These are phyloP conservation scores for Protosalanx chinensis DNA, from an alignment of 2,797 vertebrate genomes.

Conservation along the genomic window DNA sequence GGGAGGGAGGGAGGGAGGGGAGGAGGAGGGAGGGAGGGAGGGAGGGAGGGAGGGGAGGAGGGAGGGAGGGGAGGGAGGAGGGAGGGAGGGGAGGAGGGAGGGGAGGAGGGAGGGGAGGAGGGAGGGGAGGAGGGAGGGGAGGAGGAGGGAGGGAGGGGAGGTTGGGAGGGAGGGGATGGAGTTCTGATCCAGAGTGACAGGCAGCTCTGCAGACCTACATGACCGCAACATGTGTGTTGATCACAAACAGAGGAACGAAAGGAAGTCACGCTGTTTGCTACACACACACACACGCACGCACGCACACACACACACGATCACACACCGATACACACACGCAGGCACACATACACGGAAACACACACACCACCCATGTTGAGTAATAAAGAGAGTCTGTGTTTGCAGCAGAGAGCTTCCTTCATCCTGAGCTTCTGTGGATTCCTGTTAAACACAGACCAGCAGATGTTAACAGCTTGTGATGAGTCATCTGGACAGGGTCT, in stretches of 20 bases:
- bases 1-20: conserved; percentile 29
- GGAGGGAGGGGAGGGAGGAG: too few species aligned
- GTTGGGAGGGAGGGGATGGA: conserved; percentile 27
- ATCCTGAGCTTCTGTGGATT: neutral
- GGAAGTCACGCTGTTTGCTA: too few species aligned
- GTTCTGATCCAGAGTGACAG: neutral
- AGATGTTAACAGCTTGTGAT: neutral
- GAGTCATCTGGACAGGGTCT: neutral
- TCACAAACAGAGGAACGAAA: neutral
- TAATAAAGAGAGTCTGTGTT: neutral
- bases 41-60: neutral
- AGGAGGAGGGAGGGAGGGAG: conserved; percentile 38
- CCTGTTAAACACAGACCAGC: neutral
- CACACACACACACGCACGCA: too few species aligned
- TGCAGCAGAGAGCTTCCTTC: neutral
- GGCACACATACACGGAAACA: neutral
- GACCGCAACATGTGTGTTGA: neutral
- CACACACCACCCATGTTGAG: neutral
- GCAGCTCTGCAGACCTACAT: neutral
- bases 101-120: conserved; percentile 50
- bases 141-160: conserved; percentile 23
- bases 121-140: conserved; percentile 43
- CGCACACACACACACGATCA: too few species aligned
- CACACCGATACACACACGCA: neutral
- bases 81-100: neutral